These are phyloP conservation scores for Brachionus plicatilis DNA, from an alignment of 1,140 invertebrate genomes.

Conservation along the genomic window DNA sequence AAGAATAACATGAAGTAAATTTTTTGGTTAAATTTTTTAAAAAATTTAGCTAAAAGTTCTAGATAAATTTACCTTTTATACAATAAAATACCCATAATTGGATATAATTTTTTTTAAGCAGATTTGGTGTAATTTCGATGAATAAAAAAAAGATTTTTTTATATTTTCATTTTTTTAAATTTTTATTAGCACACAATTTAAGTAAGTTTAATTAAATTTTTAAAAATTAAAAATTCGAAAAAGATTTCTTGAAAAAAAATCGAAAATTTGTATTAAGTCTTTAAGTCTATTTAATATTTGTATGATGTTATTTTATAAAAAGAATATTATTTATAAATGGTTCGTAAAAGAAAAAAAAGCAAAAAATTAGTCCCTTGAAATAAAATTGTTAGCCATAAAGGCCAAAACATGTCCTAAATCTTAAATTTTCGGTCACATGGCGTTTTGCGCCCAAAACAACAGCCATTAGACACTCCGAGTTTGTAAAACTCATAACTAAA, in stretches of 20 bases:
- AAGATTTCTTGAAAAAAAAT: conserved; percentile 14
- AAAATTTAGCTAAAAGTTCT: not conserved
- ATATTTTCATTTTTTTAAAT: conserved; percentile 22
- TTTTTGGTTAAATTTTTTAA: no score
- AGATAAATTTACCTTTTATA: not conserved
- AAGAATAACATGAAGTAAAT: no score
- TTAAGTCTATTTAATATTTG: not conserved
- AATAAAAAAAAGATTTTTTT: not conserved
- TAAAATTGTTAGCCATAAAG: not conserved
- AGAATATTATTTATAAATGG: not conserved
- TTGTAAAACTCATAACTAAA: not conserved
- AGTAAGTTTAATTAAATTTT: conserved; percentile 17
- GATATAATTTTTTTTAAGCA: no score
- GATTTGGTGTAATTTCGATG: no score
- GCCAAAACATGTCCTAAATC: not conserved
- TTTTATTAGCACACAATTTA: conserved; percentile 36
- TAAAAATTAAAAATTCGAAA: not conserved
- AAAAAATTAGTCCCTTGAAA: not conserved
- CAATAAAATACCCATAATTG: no score
- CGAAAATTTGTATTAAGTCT: not conserved
- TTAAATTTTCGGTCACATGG: not conserved
- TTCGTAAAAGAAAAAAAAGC: not conserved
- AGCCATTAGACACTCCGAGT: not conserved
- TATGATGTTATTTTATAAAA: not conserved
- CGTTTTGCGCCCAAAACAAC: conserved; percentile 8